Percentiles rank a stretch among this genome's conserved stretches.
Conservation (phyloP, 2,797 vertebrate species). For the Melopsittacus undulatus region DNA sequence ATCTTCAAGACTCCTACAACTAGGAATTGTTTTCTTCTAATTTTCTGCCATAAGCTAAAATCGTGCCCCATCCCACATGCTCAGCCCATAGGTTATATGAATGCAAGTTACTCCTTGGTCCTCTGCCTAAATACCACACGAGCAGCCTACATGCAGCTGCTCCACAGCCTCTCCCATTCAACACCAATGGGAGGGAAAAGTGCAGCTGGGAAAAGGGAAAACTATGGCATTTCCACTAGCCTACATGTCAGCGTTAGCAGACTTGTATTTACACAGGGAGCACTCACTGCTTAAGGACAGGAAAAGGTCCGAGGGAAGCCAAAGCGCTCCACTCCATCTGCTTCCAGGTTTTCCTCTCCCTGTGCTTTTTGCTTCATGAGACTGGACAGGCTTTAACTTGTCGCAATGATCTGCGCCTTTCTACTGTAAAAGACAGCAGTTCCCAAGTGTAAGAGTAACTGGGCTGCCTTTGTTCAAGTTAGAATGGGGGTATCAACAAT, state of each 20-base stretch:
- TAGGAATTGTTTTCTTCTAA: rapidly evolving
- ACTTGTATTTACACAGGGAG: not conserved
- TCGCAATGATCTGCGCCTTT: not conserved
- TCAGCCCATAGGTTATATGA: not conserved
- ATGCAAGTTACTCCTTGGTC: not conserved
- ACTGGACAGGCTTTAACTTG: not conserved
- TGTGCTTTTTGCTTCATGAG: not conserved
- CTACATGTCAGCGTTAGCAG: rapidly evolving
- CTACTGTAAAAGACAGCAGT: not conserved
- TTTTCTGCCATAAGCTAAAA: not conserved
- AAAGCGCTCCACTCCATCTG: not conserved
- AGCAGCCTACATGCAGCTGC: not conserved
- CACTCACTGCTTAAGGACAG: not conserved
- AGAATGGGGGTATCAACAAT: not conserved
- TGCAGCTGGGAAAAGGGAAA: not conserved
- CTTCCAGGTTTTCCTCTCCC: not conserved
- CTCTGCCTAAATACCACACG: not conserved
- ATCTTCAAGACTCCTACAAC: not conserved
- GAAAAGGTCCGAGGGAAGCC: not conserved
- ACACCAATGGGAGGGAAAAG: not conserved
- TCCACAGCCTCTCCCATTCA: not conserved
- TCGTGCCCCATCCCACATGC: not conserved
- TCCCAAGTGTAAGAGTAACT: not conserved
- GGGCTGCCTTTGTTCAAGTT: not conserved
- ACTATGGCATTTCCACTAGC: not conserved